Evolutionary conservation across 1,140 invertebrate species (phyloP), one percentile per base, ranked within the genome.

Genomic region (Idris sp.): DNA sequence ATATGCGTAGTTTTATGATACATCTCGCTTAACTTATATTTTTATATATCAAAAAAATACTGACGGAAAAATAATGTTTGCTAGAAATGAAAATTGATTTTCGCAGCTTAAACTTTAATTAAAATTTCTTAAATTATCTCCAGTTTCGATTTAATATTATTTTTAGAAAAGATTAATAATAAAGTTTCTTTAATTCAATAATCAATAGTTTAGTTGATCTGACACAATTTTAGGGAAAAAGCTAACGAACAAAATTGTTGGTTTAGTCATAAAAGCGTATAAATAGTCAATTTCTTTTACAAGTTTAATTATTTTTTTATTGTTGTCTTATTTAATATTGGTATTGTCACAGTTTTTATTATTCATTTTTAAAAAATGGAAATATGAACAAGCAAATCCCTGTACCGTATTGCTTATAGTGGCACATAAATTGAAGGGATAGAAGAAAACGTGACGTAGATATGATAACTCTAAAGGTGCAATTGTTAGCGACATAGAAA

Each of bases 281-380:
- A n/a, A n/a, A n/a, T n/a, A n/a, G n/a, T n/a, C n/a, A n/a, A n/a
- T n/a, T n/a, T n/a, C n/a, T n/a, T n/a, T n/a, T n/a, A n/a, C n/a
- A n/a, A n/a, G n/a, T n/a, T n/a, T n/a, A n/a, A n/a, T n/a, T n/a
- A n/a, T n/a, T n/a, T n/a, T 41, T 14, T 28, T 8, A 28, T 28
- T 28, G n/a, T 25, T 25, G 22, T 10, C 30, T 33, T 25, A 22
- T n/a, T 48, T 22, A n/a, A n/a, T n/a, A n/a, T n/a, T n/a, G n/a
- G n/a, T n/a, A n/a, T n/a, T n/a, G n/a, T n/a, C n/a, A n/a, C n/a
- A n/a, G n/a, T 67, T 48, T 49, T 56, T 40, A 38, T 67, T 67
- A 67, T 67, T 67, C 62, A 67, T 56, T 4, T 25, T 25, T 22
- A 22, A 13, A 56, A 48, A 67, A 56, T 56, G 35, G 28, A 35